Evolutionary conservation across 1,140 invertebrate genomes (phyloP).

Genomic region (Neuroterus valhalla): DNA sequence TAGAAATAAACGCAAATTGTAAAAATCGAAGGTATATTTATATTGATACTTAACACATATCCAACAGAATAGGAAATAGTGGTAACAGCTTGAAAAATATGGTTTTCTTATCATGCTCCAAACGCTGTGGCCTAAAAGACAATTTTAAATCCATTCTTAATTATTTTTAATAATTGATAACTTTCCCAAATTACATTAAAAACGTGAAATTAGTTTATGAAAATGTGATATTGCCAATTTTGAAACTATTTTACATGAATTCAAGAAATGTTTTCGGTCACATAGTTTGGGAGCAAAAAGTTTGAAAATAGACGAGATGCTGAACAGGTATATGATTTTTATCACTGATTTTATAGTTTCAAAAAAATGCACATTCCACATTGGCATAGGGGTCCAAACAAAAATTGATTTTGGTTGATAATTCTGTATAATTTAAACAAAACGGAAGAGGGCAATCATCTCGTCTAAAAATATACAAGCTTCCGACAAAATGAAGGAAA

Average conservation of each 20-base stretch:
- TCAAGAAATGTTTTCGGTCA: neutral
- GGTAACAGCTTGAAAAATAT: conserved; percentile 41
- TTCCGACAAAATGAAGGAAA: conserved; percentile 3
- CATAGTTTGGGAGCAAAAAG: neutral
- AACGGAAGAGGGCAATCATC: conserved; percentile 3
- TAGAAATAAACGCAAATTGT: conserved; percentile 32
- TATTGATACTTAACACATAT: conserved; percentile 60
- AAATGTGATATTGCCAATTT: too few species aligned
- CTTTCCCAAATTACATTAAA: too few species aligned
- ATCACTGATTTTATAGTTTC: neutral
- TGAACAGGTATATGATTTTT: neutral
- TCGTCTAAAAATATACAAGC: neutral
- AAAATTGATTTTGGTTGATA: neutral
- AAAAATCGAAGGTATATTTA: conserved; percentile 41
- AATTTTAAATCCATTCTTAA: neutral
- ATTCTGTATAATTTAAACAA: conserved; percentile 5
- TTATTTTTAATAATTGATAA: too few species aligned
- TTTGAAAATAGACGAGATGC: conserved; percentile 15
- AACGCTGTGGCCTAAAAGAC: conserved; percentile 12
- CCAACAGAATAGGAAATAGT: conserved; percentile 53
- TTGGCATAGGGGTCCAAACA: conserved; percentile 21
- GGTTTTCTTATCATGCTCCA: conserved; percentile 21
- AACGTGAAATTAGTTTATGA: too few species aligned
- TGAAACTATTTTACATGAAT: too few species aligned
- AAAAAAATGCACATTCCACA: neutral